Evolutionary conservation across 2,113 vertebrate species (phyloP).

Genomic region (Periophthalmus modestus): DNA sequence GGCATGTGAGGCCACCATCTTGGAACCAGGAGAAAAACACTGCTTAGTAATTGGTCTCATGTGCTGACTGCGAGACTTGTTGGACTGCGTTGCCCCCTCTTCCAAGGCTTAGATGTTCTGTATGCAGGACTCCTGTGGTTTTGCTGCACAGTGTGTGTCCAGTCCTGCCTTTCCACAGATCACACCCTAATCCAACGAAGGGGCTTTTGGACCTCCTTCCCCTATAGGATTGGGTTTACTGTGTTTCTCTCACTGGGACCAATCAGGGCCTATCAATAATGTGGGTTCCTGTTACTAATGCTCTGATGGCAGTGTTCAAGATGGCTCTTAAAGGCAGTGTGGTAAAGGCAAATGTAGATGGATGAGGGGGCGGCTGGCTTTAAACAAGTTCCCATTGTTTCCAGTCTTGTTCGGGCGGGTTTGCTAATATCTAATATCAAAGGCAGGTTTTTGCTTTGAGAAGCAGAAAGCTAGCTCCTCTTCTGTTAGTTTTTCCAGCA

Average conservation of each 20-base stretch:
- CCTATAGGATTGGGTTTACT: constrained; percentile 51
- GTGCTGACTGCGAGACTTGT: constrained; percentile 36
- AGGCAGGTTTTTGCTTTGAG: constrained; percentile 28
- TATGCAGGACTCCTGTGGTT: constrained; percentile 58
- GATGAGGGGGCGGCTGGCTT: constrained; percentile 28
- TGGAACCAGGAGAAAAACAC: constrained; percentile 38
- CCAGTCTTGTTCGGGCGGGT: constrained; percentile 5
- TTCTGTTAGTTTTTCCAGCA: constrained; percentile 15
- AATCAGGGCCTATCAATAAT: constrained; percentile 57
- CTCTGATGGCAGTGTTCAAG: constrained; percentile 19
- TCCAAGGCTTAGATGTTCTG: constrained; percentile 62
- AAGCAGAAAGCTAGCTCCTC: not conserved
- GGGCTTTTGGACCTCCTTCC: constrained; percentile 37
- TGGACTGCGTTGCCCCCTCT: constrained; percentile 46
- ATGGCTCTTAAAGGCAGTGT: constrained; percentile 36
- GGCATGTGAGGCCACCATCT: constrained; percentile 27
- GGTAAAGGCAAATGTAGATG: constrained; percentile 23
- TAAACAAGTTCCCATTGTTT: constrained; percentile 25
- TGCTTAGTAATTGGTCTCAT: constrained; percentile 48
- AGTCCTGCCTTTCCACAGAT: constrained; percentile 58
- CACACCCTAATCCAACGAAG: constrained; percentile 60
- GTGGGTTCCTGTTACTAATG: constrained; percentile 23
- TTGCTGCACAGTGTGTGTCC: constrained; percentile 65
- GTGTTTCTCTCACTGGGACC: constrained; percentile 61
- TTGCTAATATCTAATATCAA: constrained; percentile 23